Conservation (phyloP, 2,113 vertebrate species). For the Xyrauchen texanus region DNA sequence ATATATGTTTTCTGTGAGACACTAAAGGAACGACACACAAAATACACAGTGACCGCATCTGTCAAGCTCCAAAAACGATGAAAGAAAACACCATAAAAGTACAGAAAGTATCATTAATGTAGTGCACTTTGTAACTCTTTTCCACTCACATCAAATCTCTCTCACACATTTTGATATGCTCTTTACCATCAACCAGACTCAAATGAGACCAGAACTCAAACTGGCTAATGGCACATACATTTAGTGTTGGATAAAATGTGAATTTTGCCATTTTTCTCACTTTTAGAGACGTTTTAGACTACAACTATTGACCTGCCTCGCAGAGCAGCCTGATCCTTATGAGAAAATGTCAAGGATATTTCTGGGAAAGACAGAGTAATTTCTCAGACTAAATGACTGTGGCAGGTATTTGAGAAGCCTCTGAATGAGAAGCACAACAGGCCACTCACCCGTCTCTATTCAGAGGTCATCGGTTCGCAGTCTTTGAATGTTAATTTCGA, state of each 20-base stretch:
- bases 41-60: no score
- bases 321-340: not conserved
- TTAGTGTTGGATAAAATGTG: no score
- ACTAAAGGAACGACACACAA: no score
- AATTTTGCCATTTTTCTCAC: not conserved
- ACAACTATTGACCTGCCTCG: not conserved
- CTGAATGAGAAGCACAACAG: conserved; percentile 1
- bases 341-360: conserved; percentile 35
- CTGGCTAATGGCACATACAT: not conserved
- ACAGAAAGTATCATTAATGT: no score
- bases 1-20: no score
- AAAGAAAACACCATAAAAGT: no score
- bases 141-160: no score
- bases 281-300: not conserved
- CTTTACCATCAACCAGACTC: no score
- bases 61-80: no score
- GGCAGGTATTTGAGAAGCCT: conserved; percentile 46
- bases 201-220: not conserved
- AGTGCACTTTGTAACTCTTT: no score
- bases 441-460: no score
- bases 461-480: not conserved
- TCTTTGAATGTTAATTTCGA: not conserved
- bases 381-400: conserved; percentile 56
- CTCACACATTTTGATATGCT: not conserved
- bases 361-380: conserved; percentile 41